Evolutionary conservation across 2,113 vertebrate species (phyloP).

Genomic region (Crotalus horridus): DNA sequence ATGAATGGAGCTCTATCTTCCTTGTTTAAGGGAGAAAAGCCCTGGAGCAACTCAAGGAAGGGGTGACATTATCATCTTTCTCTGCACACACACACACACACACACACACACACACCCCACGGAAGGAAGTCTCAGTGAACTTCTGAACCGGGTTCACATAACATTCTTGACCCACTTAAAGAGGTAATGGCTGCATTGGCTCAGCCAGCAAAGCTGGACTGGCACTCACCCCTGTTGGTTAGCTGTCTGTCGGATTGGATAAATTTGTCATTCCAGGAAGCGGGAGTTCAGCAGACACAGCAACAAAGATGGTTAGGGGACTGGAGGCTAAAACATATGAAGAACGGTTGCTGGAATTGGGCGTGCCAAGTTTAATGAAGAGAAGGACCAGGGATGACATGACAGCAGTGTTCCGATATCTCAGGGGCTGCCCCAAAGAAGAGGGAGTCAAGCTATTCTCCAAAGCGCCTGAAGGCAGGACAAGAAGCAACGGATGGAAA

Average conservation of each 20-base stretch:
- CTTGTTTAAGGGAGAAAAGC: no score
- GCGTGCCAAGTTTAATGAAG: no score
- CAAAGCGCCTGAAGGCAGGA: no score
- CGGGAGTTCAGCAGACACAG: background rate
- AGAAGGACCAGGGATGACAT: no score
- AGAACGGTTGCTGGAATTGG: no score
- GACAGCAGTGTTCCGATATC: no score
- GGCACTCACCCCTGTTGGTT: background rate
- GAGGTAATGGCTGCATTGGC: background rate
- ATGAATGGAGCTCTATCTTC: background rate
- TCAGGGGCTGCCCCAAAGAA: no score
- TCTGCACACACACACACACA: background rate
- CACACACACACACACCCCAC: no score
- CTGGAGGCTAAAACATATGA: no score
- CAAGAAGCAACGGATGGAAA: no score
- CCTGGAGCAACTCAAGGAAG: background rate
- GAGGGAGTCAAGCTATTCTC: no score
- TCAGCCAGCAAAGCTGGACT: background rate
- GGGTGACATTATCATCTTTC: background rate
- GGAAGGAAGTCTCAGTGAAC: background rate
- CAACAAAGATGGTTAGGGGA: no score
- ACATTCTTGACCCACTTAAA: background rate
- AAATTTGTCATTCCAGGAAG: background rate
- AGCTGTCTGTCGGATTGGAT: background rate
- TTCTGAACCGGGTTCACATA: background rate